Base-by-base conservation (phyloP, 2,113 vertebrate genomes). In the Gambusia affinis region DNA sequence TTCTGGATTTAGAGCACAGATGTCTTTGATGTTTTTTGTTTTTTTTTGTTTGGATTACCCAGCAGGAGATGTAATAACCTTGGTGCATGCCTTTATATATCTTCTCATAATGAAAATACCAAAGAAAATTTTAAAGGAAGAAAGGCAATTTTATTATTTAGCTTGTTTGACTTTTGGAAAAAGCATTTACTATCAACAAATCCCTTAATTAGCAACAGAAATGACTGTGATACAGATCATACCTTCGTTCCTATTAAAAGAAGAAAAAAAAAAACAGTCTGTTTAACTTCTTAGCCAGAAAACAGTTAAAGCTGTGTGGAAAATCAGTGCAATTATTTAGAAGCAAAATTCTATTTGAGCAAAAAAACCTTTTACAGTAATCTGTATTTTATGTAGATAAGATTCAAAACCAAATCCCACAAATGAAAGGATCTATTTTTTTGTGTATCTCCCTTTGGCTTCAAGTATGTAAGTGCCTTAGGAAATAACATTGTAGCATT, bases 11-110 rank as follows among this genome's bases (percentile, higher is more conserved):
- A 54, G 73, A 70, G 72, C 39, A 24, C 12, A 33, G 33, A 83
- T 71, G 37, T 67, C 70, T 85, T 27, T 62, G 74, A 87, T 85
- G 60, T 37, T 80, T 19, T 14, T 27, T 27, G 27, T 27, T 83
- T 17, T 14, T 14, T 85, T 89, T 69, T 67, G 64, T 78, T 51
- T 67, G 51, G 72, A 86, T 81, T 70, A 62, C 60, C 70, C 22
- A 42, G 44, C 12, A 60, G 54, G 8, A 28, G 65, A 60, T 60
- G 29, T 42, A 67, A 80, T 67, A 66, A 54, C 19, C 60, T 11
- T 7, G 29, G 27, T 64, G 24, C 30, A 11, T 75, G 66, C 70
- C 69, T 69, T 63, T 54, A 17, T 75, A 63, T 74, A 66, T 66
- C 60, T 54, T 28, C 42, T 22, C 2, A n/a, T 62, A 47, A 37